Percentiles rank a stretch among this genome's conserved stretches.
These are phyloP conservation scores for Tachina grossa DNA, from an alignment of 2,888 invertebrate genomes.

Conservation along the genomic window DNA sequence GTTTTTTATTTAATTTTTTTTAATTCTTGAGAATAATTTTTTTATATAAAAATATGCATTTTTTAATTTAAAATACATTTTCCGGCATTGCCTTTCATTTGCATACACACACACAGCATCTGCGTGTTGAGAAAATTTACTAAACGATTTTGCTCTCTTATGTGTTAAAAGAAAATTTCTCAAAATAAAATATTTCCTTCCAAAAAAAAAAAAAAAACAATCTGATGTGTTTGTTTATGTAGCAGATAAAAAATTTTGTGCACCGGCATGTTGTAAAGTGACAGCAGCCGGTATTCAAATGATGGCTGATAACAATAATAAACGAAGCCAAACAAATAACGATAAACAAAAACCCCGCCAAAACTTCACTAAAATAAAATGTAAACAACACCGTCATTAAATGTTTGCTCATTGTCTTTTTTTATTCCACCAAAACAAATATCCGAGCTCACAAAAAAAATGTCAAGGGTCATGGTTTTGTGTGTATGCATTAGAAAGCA, in stretches of 20 bases:
- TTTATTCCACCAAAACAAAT: constrained; percentile 29
- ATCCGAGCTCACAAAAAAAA: constrained; percentile 29
- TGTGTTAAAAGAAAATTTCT: neutral
- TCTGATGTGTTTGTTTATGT: neutral
- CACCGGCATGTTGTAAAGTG: constrained; percentile 26
- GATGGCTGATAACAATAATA: neutral
- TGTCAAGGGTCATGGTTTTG: constrained; percentile 67
- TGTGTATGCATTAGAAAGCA: neutral
- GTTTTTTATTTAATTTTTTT: no score
- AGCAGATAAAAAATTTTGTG: constrained; percentile 8
- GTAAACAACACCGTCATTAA: constrained; percentile 42
- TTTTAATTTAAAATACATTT: constrained; percentile 16
- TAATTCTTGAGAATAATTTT: neutral
- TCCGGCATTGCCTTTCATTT: neutral
- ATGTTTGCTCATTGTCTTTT: neutral
- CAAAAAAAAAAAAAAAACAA: no score
- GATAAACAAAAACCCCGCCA: constrained; percentile 49
- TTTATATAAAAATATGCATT: neutral
- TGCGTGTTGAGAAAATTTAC: constrained; percentile 58
- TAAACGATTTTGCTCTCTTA: neutral
- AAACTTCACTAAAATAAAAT: constrained; percentile 25
- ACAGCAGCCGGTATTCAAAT: constrained; percentile 23
- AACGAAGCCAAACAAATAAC: constrained; percentile 10
- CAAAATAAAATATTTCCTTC: constrained; percentile 26
- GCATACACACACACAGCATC: constrained; percentile 60